Evolutionary conservation across 2,113 vertebrate genomes (phyloP), one percentile per base, ranked within the genome.

Genomic region (Tenebrosternarchus preto): DNA sequence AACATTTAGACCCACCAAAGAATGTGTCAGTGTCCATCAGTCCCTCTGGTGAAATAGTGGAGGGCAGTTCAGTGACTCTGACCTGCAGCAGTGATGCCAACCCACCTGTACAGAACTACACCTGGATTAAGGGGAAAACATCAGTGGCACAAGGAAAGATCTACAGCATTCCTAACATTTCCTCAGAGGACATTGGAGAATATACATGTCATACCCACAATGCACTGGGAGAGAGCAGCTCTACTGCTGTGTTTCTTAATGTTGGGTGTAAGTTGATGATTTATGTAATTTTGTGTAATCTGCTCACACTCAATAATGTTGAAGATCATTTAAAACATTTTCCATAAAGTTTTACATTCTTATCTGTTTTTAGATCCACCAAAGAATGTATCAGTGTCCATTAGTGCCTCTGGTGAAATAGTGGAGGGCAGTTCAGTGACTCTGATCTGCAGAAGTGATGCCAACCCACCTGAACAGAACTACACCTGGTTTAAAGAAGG

Each of bases 391-490:
- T 20, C 43, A 55, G 69, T 72, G 68, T 72, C 69, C 68, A 53
- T 50, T 25, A 63, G 60, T 25, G 9, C 60, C 46, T 20, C 16
- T 72, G 53, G 15, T 39, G 46, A 57, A 59, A 57, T 9, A 57
- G 29, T 33, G 19, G 20, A 75, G 33, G 15, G 15, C 5, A 43
- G n/a, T 61, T 39, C 50, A 43, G 73, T 61, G 31, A 75, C 3
- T 75, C 73, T 75, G 57, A 75, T 22, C 73, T 75, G 57, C 57
- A 75, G 73, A n/a, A 19, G 5, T 75, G 73, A 75, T 61, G 57
- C 31, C 31, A 25, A 75, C 33, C 73, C 73, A 29, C 53, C 53
- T 59, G 71, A 59, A 53, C 2, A 59, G 71, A 36, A 4, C 71
- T 57, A 33, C 71, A 25, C 56, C 73, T 75, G 73, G 56, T 60